Conservation (phyloP, 2,888 invertebrate genomes). For the Drosophila niveifrons region DNA sequence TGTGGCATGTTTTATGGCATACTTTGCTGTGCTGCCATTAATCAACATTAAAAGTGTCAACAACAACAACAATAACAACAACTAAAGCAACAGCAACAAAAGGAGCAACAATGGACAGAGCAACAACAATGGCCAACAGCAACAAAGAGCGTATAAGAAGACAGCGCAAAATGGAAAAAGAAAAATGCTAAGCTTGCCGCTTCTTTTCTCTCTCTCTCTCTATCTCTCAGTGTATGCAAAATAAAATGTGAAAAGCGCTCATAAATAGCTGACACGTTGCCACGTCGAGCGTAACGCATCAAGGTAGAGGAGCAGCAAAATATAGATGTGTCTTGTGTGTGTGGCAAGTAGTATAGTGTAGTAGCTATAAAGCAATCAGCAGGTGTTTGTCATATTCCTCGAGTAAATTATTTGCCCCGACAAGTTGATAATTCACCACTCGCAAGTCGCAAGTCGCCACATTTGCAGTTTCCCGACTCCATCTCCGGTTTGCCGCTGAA, state of each 20-base stretch:
- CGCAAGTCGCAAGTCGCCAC: slow-evolving; percentile 25
- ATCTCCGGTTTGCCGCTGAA: slow-evolving; percentile 14
- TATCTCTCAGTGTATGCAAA: too few species aligned
- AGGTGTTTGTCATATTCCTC: slow-evolving; percentile 70
- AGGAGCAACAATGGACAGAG: slow-evolving; percentile 5
- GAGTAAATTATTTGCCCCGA: slow-evolving; percentile 61
- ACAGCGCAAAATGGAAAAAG: slow-evolving; percentile 8
- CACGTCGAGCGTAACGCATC: not conserved
- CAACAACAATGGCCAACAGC: not conserved
- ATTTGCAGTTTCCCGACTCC: not conserved
- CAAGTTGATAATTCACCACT: slow-evolving; percentile 57
- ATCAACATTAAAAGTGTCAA: slow-evolving; percentile 77
- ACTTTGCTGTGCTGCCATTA: slow-evolving; percentile 63
- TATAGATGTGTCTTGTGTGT: too few species aligned
- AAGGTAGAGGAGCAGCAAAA: not conserved
- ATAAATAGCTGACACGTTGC: slow-evolving; percentile 68
- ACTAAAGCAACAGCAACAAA: not conserved
- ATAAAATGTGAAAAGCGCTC: slow-evolving; percentile 63
- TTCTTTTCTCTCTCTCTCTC: slow-evolving; percentile 3
- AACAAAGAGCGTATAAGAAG: not conserved
- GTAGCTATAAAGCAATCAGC: slow-evolving; percentile 63
- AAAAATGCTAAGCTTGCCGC: slow-evolving; percentile 36
- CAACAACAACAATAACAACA: slow-evolving; percentile 50
- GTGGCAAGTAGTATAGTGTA: slow-evolving; percentile 7
- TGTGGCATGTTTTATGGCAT: slow-evolving; percentile 71